phyloP scores from a whole-genome alignment of 2,888 invertebrate species.

The Metacarcinus magister region DNA sequence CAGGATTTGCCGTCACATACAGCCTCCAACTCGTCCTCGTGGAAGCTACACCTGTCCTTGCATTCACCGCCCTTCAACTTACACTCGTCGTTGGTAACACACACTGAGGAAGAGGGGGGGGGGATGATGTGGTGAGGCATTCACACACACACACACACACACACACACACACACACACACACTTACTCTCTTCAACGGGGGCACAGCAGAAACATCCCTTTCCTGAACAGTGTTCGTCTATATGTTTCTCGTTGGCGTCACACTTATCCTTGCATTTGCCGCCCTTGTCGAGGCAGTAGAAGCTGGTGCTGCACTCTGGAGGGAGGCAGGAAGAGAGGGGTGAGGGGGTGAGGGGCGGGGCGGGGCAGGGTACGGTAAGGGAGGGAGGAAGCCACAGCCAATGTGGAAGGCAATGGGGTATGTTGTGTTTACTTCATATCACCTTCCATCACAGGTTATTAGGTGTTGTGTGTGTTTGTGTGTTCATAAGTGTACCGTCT shows the following conservation, averaged over 20 bases:
- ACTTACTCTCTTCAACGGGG: not conserved
- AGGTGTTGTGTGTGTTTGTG: too few relatives aligned
- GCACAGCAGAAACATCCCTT: not conserved
- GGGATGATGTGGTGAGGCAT: not conserved
- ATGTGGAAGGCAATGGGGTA: too few relatives aligned
- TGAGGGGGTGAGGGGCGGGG: not conserved
- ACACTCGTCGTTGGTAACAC: not conserved
- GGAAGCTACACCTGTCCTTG: not conserved
- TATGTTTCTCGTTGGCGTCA: not conserved
- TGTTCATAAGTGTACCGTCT: too few relatives aligned
- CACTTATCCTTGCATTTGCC: conserved; percentile 2
- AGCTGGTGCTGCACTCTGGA: not conserved
- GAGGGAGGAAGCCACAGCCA: too few relatives aligned
- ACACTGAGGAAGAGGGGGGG: not conserved
- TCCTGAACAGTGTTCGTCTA: not conserved
- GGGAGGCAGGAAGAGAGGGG: not conserved
- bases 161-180: too few relatives aligned
- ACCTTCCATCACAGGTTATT: not conserved
- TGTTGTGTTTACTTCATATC: too few relatives aligned
- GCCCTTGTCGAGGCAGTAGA: conserved; percentile 6
- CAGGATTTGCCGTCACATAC: not conserved
- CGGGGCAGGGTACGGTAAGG: not conserved
- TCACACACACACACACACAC: too few relatives aligned
- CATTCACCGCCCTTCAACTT: not conserved
- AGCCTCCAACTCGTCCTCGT: not conserved